phyloP scores from a whole-genome alignment of 1,140 invertebrate species.

The Lethocerus indicus region DNA sequence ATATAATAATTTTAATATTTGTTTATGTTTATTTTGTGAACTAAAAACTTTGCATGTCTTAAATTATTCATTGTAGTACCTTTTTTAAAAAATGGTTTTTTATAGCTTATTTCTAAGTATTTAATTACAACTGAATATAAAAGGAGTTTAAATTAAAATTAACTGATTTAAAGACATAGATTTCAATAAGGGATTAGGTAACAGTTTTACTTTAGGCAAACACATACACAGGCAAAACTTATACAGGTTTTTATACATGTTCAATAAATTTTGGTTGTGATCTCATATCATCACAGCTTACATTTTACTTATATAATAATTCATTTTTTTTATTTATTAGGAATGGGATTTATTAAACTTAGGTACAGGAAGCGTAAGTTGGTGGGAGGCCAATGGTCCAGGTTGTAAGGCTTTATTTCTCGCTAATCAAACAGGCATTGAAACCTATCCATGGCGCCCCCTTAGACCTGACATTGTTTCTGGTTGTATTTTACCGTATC shows the following conservation, averaged over 20 bases:
- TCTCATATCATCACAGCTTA: background rate
- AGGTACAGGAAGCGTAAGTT: conserved; percentile 77
- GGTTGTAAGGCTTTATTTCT: conserved; percentile 52
- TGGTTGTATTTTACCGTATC: conserved; percentile 70
- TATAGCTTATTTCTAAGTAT: too few relatives aligned
- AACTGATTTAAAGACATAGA: too few relatives aligned
- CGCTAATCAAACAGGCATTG: conserved; percentile 28
- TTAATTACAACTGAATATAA: too few relatives aligned
- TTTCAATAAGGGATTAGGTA: background rate
- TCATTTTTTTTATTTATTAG: background rate
- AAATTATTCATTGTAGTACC: background rate
- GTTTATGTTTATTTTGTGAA: background rate
- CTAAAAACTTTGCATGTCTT: background rate
- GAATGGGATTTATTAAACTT: conserved; percentile 58
- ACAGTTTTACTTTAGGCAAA: background rate
- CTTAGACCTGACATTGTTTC: conserved; percentile 52
- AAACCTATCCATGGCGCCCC: conserved; percentile 37
- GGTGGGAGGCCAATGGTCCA: conserved; percentile 83
- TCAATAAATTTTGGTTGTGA: background rate
- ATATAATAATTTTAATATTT: background rate
- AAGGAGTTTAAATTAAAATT: too few relatives aligned
- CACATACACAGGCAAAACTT: background rate
- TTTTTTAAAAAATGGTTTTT: too few relatives aligned
- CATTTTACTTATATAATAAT: background rate
- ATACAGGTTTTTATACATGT: background rate